These are phyloP conservation scores for Nasonovia ribisnigri DNA, from an alignment of 2,888 invertebrate genomes.

Conservation along the genomic window DNA sequence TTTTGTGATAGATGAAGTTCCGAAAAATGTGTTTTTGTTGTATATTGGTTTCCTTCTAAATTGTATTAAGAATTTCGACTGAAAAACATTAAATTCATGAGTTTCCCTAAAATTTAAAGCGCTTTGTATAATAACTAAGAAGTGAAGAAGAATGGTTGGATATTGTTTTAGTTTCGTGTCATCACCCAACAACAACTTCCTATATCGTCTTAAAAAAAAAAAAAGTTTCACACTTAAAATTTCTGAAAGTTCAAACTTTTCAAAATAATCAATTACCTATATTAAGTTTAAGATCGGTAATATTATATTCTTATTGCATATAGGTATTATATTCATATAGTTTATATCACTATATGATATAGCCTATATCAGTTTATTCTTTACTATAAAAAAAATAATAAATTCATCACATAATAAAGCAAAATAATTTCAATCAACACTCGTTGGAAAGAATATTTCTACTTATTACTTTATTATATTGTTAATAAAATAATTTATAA, in stretches of 20 bases:
- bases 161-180: constrained; percentile 1
- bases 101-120: constrained; percentile 34
- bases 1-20: constrained; percentile 15
- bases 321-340: neutral
- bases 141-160: neutral
- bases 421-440: neutral
- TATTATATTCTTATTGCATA: neutral
- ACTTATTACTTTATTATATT: neutral
- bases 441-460: neutral
- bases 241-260: neutral
- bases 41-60: constrained; percentile 16
- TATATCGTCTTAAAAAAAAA: neutral
- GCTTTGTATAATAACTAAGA: neutral
- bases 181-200: neutral
- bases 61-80: constrained; percentile 1
- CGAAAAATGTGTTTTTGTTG: constrained; percentile 36
- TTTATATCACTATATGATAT: neutral
- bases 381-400: neutral
- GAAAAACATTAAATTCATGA: constrained; percentile 46
- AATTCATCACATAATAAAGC: neutral
- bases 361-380: neutral
- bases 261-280: constrained; percentile 16
- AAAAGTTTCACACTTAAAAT: neutral
- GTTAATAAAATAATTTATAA: neutral
- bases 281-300: neutral